Evolutionary conservation across 2,888 invertebrate genomes (phyloP), one percentile per base, ranked within the genome.

Genomic region (Acrocyrtus sp.): DNA sequence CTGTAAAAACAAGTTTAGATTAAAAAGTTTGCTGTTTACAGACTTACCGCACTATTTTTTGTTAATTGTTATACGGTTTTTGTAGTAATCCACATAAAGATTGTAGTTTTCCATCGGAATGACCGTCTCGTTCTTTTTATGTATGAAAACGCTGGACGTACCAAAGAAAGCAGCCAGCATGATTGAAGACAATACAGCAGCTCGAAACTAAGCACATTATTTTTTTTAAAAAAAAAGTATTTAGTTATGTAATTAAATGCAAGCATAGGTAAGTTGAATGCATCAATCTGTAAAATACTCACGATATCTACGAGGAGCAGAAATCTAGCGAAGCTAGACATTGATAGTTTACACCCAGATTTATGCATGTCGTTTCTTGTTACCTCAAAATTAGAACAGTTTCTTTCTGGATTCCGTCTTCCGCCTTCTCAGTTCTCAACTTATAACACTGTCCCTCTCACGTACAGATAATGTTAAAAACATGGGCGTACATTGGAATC

Each of bases 91-190:
- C 17, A 70, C 63, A 1, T 50, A 15, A 19, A n/a, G 50, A 2
- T 34, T 51, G 15, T 17, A 51, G 24, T 58, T 41, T 4, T n/a
- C 21, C 0, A 24, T 41, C 1, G 21, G 15, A 15, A 50, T 24
- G 6, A 53, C 24, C 10, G 17, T 19, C 21, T 62, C 62, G 3
- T 39, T 19, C 10, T 61, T 5, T 15, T 34, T 57, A 22, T 63
- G 56, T 22, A 70, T n/a, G 2, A 39, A 15, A 0, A 63, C 57
- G 17, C 34, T 41, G 5, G 62, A 29, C 51, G 63, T 48, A 3
- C 70, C 70, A 41, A 45, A 70, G 27, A 63, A 70, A 2, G 50
- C n/a, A n/a, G 62, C 69, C 21, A 70, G 10, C 21, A 65, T n/a
- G 8, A 56, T 22, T 4, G 56, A 4, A 4, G 47, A 53, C 5